Conservation (phyloP, 1,140 invertebrate species). For the Phocides pigmalion region DNA sequence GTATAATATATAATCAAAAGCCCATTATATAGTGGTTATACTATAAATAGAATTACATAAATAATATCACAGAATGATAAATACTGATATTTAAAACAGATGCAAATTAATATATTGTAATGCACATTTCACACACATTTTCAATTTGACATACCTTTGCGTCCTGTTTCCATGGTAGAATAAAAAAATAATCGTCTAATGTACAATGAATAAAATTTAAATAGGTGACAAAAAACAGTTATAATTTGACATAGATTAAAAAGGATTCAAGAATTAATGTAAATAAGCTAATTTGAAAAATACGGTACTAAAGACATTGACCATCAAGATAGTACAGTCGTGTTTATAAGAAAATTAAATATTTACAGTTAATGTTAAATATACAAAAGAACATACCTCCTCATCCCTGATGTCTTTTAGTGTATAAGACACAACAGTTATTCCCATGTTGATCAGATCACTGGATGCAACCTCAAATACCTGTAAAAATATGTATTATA, state of each 20-base stretch:
- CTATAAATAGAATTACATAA: neutral
- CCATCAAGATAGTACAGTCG: neutral
- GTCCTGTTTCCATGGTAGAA: slow-evolving; percentile 84
- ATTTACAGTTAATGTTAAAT: neutral
- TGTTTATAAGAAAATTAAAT: neutral
- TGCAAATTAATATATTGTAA: slow-evolving; percentile 12
- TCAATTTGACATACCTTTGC: slow-evolving; percentile 85
- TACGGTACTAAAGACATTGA: neutral
- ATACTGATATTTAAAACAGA: neutral
- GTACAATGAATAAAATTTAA: neutral
- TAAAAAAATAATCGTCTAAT: slow-evolving; percentile 43
- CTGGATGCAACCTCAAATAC: slow-evolving; percentile 97
- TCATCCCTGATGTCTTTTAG: slow-evolving; percentile 99
- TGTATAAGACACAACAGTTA: slow-evolving; percentile 98
- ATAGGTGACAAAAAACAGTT: neutral
- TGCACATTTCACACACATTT: slow-evolving; percentile 31
- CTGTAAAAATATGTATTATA: slow-evolving; percentile 43
- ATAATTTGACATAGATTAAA: neutral
- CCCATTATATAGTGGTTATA: neutral
- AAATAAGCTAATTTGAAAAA: too few species aligned
- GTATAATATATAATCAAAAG: neutral
- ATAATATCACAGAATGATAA: slow-evolving; percentile 32
- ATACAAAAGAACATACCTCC: slow-evolving; percentile 89
- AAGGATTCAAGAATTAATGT: too few species aligned
- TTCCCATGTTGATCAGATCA: slow-evolving; percentile 98